These are phyloP conservation scores for Odontothrips loti DNA, from an alignment of 2,888 invertebrate species.

Conservation along the genomic window DNA sequence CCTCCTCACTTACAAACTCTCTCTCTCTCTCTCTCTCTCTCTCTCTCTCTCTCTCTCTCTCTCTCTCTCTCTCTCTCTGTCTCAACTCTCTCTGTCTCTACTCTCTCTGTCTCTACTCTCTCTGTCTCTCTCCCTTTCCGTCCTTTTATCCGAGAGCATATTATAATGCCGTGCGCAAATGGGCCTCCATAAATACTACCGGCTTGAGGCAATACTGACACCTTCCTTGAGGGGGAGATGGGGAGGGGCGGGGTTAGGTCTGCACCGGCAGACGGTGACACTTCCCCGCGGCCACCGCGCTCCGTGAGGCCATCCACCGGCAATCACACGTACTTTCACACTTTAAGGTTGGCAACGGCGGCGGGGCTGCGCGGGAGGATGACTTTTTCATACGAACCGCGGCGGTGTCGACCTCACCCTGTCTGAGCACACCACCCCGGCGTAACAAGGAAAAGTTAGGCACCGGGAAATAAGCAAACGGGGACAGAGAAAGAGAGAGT, in stretches of 20 bases:
- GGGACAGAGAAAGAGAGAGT: background rate
- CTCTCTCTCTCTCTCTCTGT: background rate
- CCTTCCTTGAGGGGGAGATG: background rate
- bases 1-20: background rate
- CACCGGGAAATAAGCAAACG: background rate
- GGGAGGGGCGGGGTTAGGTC: no score
- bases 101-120: background rate
- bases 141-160: background rate
- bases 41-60: background rate
- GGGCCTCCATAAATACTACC: conserved; percentile 1
- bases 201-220: background rate
- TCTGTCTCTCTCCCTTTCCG: no score
- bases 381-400: background rate
- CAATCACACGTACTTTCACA: background rate
- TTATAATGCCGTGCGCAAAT: conserved; percentile 11
- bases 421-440: background rate
- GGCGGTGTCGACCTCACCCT: background rate
- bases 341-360: background rate
- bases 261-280: no score
- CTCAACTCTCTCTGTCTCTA: background rate
- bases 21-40: no score
- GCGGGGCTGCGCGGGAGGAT: background rate
- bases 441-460: conserved; percentile 16
- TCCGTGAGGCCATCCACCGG: background rate
- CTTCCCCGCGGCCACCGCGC: no score